Percentiles rank a stretch among this genome's conserved stretches.
Evolutionary conservation across 23 tunicate species (phyloP).

Genomic region (Clavelina lepadiformis): DNA sequence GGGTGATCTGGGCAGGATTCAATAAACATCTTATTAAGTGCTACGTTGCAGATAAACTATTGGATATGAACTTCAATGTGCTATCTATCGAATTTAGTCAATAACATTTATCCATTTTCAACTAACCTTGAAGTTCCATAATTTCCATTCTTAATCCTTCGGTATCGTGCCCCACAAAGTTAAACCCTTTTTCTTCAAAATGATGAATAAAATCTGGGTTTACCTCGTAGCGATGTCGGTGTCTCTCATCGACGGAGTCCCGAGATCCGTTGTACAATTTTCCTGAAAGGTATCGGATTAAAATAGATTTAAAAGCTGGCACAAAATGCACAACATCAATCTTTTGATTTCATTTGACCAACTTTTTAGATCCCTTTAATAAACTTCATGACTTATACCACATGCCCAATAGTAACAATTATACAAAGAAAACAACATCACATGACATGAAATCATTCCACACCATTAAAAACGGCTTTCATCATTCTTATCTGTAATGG

Average conservation of each 20-base stretch:
- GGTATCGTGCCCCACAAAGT: slow-evolving; percentile 75
- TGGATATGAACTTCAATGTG: not conserved
- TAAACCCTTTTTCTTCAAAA: slow-evolving; percentile 81
- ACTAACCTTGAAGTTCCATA: slow-evolving; percentile 71
- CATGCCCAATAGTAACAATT: too few species aligned
- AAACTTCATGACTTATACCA: too few species aligned
- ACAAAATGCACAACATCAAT: too few species aligned
- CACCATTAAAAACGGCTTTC: too few species aligned
- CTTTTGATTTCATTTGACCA: too few species aligned
- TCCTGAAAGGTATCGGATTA: too few species aligned
- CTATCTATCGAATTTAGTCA: not conserved
- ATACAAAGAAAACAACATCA: too few species aligned
- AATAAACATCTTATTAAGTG: not conserved
- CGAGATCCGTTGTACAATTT: slow-evolving; percentile 47
- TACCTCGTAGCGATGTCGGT: slow-evolving; percentile 94
- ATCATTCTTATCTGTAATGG: not conserved
- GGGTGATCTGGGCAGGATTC: slow-evolving; percentile 63
- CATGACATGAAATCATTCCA: too few species aligned
- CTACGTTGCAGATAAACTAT: not conserved
- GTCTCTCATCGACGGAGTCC: slow-evolving; percentile 74
- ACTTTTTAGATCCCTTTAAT: too few species aligned
- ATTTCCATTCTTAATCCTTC: slow-evolving; percentile 94
- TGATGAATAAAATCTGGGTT: slow-evolving; percentile 69
- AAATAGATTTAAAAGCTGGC: too few species aligned
- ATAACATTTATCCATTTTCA: not conserved